A percentile compares a stretch with the other conserved stretches of the same genome.
These are phyloP conservation scores for Ctenochaetus hawaiiensis DNA, from an alignment of 2,797 vertebrate species.

Conservation along the genomic window DNA sequence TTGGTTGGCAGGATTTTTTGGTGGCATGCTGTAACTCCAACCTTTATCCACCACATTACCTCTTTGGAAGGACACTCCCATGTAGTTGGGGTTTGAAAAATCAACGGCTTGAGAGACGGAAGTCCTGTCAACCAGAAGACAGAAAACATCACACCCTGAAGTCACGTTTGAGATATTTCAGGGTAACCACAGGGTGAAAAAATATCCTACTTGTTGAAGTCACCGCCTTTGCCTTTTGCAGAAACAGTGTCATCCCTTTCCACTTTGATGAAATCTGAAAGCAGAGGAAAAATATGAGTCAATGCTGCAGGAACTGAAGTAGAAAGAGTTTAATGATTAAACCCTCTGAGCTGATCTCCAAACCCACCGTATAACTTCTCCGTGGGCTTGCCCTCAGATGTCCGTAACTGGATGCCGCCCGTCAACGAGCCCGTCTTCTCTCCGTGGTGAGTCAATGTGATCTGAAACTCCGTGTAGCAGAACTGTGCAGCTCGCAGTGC, in stretches of 20 bases:
- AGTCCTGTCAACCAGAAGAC: conserved; percentile 71
- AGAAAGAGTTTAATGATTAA: neutral
- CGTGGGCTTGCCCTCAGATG: conserved; percentile 92
- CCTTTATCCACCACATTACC: conserved; percentile 82
- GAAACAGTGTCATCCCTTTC: conserved; percentile 90
- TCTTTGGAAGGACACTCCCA: conserved; percentile 82
- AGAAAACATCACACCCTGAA: neutral
- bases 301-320: conserved; percentile 12
- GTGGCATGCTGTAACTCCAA: conserved; percentile 88
- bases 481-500: conserved; percentile 91
- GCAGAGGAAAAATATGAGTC: conserved; percentile 3
- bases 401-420: conserved; percentile 92
- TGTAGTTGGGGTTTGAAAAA: conserved; percentile 91
- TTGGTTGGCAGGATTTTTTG: conserved; percentile 70
- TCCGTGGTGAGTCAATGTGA: conserved; percentile 93
- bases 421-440: conserved; percentile 91
- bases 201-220: conserved; percentile 76
- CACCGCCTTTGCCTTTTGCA: conserved; percentile 82
- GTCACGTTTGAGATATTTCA: neutral
- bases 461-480: conserved; percentile 88
- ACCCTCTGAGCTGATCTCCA: neutral
- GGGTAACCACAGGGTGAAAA: neutral
- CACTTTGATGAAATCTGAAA: conserved; percentile 96
- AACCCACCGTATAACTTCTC: conserved; percentile 96
- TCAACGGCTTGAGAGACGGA: conserved; percentile 79